These are phyloP conservation scores for Liopterus haemorrhoidalis DNA, from an alignment of 2,888 invertebrate species.

Conservation along the genomic window DNA sequence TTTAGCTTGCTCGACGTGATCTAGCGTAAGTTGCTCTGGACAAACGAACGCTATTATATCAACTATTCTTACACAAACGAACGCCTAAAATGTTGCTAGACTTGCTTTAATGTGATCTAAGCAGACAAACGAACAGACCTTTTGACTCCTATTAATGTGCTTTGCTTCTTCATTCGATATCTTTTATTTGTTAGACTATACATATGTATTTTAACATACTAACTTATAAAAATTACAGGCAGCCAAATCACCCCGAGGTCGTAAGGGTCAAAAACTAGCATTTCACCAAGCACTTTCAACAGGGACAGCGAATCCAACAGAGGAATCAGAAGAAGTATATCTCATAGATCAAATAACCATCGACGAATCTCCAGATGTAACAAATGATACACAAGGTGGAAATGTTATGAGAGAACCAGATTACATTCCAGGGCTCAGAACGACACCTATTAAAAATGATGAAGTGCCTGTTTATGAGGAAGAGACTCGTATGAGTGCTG, in stretches of 20 bases:
- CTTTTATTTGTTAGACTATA: too few species aligned
- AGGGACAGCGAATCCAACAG: conserved; percentile 15
- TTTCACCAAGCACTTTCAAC: conserved; percentile 17
- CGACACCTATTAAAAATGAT: conserved; percentile 31
- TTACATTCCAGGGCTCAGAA: conserved; percentile 19
- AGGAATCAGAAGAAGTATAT: conserved; percentile 17
- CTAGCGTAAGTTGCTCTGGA: too few species aligned
- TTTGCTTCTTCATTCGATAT: too few species aligned
- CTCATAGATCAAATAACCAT: conserved; percentile 19
- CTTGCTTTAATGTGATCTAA: too few species aligned
- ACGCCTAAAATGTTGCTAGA: too few species aligned
- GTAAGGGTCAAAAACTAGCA: too few species aligned
- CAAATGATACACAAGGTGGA: conserved; percentile 20
- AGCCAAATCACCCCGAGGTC: conserved; percentile 12
- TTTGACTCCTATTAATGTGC: too few species aligned
- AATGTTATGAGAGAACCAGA: conserved; percentile 21
- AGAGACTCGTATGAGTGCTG: conserved; percentile 71
- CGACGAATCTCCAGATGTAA: conserved; percentile 19
- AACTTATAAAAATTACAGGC: conserved; percentile 9
- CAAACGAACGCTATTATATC: too few species aligned
- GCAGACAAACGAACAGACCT: too few species aligned
- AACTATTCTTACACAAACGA: too few species aligned
- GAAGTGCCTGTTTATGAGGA: conserved; percentile 61
- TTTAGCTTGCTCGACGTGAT: too few species aligned
- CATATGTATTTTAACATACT: too few species aligned